A percentile compares a stretch with the other conserved stretches of the same genome.
Evolutionary conservation across 2,113 vertebrate genomes (phyloP).

Genomic region (Crotalus viridis): DNA sequence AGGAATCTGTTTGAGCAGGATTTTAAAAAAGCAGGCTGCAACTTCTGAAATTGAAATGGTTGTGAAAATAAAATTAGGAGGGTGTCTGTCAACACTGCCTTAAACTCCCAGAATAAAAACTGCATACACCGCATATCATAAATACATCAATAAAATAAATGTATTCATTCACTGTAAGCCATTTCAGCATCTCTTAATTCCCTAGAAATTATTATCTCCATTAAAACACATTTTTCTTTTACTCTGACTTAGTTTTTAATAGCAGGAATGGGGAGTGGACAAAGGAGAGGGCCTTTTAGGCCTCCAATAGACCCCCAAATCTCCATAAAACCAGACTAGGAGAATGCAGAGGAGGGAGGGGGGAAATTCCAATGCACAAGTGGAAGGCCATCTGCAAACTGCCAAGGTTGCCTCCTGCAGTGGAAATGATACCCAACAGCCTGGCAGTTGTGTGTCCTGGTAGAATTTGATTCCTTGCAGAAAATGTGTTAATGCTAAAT

Average conservation of each 20-base stretch:
- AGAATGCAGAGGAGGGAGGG: background rate
- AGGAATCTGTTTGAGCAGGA: background rate
- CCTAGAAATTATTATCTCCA: background rate
- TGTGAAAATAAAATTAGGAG: background rate
- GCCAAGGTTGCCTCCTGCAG: background rate
- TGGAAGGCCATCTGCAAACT: background rate
- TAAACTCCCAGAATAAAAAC: background rate
- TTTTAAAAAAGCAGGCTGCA: constrained; percentile 14
- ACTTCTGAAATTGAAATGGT: background rate
- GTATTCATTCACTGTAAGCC: background rate
- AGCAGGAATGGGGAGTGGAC: background rate
- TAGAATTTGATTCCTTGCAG: background rate
- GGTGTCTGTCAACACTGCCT: background rate
- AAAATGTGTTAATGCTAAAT: background rate
- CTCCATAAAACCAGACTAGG: background rate
- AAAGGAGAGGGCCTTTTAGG: background rate
- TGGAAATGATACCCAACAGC: background rate
- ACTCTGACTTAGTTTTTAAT: background rate
- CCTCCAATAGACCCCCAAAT: background rate
- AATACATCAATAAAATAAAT: background rate
- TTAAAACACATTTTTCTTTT: background rate
- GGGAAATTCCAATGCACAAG: background rate
- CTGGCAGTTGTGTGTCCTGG: background rate
- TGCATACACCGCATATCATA: background rate
- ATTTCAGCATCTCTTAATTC: no score